A percentile compares a stretch with the other conserved stretches of the same genome.
phyloP scores from a whole-genome alignment of 2,797 vertebrate species.

The Vespertilio murinus region DNA sequence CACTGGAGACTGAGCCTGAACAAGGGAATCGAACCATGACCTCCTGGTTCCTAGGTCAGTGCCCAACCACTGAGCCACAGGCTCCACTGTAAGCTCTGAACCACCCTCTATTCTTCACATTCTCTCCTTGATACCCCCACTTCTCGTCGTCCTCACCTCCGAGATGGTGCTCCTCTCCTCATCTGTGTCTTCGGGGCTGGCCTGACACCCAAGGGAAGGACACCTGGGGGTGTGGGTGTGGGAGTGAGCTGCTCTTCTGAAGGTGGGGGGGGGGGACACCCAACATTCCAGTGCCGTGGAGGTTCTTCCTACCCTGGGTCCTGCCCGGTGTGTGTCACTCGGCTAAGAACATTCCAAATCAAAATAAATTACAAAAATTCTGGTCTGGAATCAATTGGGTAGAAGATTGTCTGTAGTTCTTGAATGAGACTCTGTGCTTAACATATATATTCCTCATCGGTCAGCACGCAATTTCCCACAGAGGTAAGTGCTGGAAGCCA shows the following conservation, averaged over 20 bases:
- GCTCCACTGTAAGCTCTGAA: background rate
- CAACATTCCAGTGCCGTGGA: background rate
- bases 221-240: background rate
- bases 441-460: background rate
- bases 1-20: too few species aligned
- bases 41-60: too few species aligned
- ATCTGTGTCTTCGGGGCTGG: background rate
- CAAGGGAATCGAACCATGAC: too few species aligned
- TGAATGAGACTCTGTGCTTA: constrained; percentile 12
- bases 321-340: background rate
- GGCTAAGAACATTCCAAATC: background rate
- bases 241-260: background rate
- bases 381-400: background rate
- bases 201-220: background rate
- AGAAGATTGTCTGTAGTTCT: background rate
- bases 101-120: background rate
- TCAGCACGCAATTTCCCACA: background rate
- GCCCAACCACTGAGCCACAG: too few species aligned
- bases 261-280: background rate
- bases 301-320: background rate
- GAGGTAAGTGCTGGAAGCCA: background rate
- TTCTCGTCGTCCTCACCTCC: background rate
- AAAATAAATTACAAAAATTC: background rate
- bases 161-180: background rate
- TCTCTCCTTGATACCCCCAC: too few species aligned